A percentile compares a stretch with the other conserved stretches of the same genome.
phyloP scores from a whole-genome alignment of 2,797 vertebrate species.

The Anomalospiza imberbis region DNA sequence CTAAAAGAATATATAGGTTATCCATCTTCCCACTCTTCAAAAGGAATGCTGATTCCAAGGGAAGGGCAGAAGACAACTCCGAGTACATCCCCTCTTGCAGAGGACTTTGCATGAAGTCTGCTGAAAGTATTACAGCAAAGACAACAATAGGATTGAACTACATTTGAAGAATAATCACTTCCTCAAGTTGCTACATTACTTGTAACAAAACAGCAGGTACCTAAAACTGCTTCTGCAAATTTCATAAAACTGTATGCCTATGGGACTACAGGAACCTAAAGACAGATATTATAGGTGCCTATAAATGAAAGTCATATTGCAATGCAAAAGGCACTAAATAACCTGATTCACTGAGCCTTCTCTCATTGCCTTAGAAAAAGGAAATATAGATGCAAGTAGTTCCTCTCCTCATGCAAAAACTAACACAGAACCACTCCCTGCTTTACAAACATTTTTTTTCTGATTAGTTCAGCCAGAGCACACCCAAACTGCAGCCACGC shows the following conservation, averaged over 20 bases:
- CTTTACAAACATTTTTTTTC: conserved; percentile 51
- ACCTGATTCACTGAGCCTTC: neutral
- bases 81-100: neutral
- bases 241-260: neutral
- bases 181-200: neutral
- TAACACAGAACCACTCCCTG: conserved; percentile 39
- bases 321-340: neutral
- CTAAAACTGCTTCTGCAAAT: neutral
- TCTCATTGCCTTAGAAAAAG: neutral
- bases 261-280: neutral
- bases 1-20: neutral
- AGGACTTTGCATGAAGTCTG: neutral
- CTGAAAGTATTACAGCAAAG: neutral
- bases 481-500: conserved; percentile 30
- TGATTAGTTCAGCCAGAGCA: conserved; percentile 49
- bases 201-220: neutral
- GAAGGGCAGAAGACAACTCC: neutral
- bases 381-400: conserved; percentile 6
- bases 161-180: neutral
- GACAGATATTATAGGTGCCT: neutral
- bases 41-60: neutral
- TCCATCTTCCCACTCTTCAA: neutral
- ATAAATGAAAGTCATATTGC: neutral
- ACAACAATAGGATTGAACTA: neutral
- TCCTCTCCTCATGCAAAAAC: conserved; percentile 27